Conservation (phyloP, 2,888 invertebrate genomes). For the Cheiracanthium punctorium region DNA sequence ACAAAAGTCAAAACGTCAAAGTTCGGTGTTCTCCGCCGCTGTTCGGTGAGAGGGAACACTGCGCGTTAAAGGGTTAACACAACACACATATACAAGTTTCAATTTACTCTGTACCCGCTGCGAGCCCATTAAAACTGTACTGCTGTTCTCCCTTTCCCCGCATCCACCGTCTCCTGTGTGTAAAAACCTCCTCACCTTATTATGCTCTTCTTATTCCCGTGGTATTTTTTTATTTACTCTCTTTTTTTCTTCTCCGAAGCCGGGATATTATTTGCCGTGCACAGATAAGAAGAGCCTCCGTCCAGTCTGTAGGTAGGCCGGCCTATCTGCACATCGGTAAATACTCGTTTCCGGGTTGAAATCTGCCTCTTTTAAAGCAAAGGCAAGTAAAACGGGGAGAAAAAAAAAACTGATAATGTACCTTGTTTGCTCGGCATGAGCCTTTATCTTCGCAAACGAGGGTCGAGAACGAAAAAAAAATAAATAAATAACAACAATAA, state of each 20-base stretch:
- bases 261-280: neutral
- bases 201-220: no score
- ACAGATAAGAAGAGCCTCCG: conserved; percentile 41
- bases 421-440: conserved; percentile 39
- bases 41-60: no score
- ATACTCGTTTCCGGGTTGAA: conserved; percentile 64
- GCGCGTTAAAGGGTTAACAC: no score
- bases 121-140: no score
- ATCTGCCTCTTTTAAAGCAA: conserved; percentile 47
- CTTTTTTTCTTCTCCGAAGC: neutral
- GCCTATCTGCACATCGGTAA: conserved; percentile 56
- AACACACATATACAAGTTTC: no score
- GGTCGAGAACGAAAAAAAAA: neutral
- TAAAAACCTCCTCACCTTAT: no score
- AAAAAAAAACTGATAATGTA: conserved; percentile 53
- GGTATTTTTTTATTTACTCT: no score
- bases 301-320: conserved; percentile 49
- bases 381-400: neutral
- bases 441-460: conserved; percentile 9
- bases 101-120: no score
- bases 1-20: no score
- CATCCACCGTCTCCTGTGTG: no score
- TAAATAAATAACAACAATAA: neutral
- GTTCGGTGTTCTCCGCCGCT: no score
- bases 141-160: no score